Percentiles rank a stretch among this genome's conserved stretches.
phyloP scores from a whole-genome alignment of 2,797 vertebrate genomes.

The Peromyscus melanophrys region DNA sequence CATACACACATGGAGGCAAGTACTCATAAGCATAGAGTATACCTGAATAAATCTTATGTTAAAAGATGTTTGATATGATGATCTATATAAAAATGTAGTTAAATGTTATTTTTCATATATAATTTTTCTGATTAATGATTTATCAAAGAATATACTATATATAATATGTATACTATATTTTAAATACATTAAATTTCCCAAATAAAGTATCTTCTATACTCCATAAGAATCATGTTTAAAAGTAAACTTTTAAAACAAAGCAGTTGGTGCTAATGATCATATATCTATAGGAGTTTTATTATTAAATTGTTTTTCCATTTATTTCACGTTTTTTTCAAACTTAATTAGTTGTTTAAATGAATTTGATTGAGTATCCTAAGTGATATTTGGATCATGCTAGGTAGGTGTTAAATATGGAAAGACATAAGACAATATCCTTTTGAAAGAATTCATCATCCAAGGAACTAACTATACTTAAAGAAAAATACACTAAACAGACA shows the following conservation, averaged over 20 bases:
- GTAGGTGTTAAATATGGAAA: not conserved
- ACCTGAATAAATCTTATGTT: not conserved
- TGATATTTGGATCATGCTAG: not conserved
- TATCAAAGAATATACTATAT: not conserved
- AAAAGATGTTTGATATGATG: not conserved
- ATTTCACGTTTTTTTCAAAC: not conserved
- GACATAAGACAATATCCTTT: not conserved
- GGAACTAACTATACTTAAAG: slow-evolving; percentile 62
- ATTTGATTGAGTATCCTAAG: not conserved
- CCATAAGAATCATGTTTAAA: not conserved
- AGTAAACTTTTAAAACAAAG: slow-evolving; percentile 23
- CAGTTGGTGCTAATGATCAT: not conserved
- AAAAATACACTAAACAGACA: slow-evolving; percentile 16
- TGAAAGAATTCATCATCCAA: not conserved
- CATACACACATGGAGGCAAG: not conserved
- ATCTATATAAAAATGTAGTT: not conserved
- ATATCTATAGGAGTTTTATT: not conserved
- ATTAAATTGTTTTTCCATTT: not conserved
- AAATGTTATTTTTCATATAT: not conserved
- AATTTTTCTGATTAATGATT: not conserved
- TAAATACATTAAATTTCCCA: not conserved
- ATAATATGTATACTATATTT: not conserved
- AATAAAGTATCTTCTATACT: not conserved
- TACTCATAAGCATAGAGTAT: not conserved
- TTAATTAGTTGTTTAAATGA: slow-evolving; percentile 20